Evolutionary conservation across 2,113 vertebrate genomes (phyloP).

Genomic region (Amblyopsis rosae): DNA sequence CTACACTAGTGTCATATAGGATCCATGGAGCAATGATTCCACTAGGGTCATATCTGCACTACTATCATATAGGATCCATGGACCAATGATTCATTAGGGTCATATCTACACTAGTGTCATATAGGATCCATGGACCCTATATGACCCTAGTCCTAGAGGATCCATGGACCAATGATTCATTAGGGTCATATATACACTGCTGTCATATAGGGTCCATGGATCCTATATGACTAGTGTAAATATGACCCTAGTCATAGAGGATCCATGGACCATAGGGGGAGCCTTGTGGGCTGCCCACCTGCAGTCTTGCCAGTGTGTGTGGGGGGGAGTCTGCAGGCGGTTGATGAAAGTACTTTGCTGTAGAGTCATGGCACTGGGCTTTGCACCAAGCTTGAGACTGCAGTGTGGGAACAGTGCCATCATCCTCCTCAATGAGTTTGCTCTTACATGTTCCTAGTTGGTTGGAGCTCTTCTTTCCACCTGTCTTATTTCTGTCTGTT

Average conservation of each 20-base stretch:
- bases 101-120: too few species aligned
- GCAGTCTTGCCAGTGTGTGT: constrained; percentile 76
- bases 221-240: too few species aligned
- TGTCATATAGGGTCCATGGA: too few species aligned
- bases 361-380: constrained; percentile 76
- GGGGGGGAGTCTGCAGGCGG: constrained; percentile 71
- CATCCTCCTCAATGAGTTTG: constrained; percentile 75
- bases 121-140: too few species aligned
- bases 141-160: too few species aligned
- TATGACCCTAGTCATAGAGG: constrained; percentile 13
- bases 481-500: constrained; percentile 53
- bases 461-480: constrained; percentile 66
- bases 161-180: too few species aligned
- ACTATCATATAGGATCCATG: too few species aligned
- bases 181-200: too few species aligned
- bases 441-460: constrained; percentile 69
- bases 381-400: constrained; percentile 48
- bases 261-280: constrained; percentile 54
- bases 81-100: too few species aligned
- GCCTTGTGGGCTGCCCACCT: constrained; percentile 21
- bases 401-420: constrained; percentile 73
- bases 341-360: constrained; percentile 81
- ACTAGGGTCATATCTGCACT: too few species aligned
- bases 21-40: too few species aligned
- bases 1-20: too few species aligned